Evolutionary conservation across 1,140 invertebrate genomes (phyloP), one percentile per base, ranked within the genome.

Genomic region (Drosophila ironensis): DNA sequence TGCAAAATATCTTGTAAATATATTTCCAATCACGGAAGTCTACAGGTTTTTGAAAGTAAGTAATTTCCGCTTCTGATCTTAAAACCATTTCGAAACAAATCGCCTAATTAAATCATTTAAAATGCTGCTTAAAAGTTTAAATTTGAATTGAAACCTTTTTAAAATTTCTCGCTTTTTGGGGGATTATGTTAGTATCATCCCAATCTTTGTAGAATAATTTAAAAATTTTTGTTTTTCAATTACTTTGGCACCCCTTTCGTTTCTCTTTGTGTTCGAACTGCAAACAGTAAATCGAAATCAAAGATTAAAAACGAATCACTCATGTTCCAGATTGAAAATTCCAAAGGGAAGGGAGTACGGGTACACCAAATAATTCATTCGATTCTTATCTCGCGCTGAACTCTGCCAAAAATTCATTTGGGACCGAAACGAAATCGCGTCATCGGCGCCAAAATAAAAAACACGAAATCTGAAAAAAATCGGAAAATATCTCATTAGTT

Each of bases 301-400:
- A 64, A 84, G 78, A 84, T 84, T 84, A 84, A 78, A 84, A 84
- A 84, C 78, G 60, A 86, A 84, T 84, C 80, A 84, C 47, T 84
- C 80, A 78, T 84, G 78, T 84, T 78, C 47, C 78, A 52, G 57
- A 75, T 61, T 52, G 61, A 70, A 37, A 27, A 41, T 73, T 41
- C n/a, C 17, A 28, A 33, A 37, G 9, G 25, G 0, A 1, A 8
- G 20, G 6, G 9, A 12, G 8, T 7, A 5, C 8, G 4, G 8
- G 25, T 5, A 22, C 11, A 22, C 25, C 27, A 35, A 25, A 35
- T 73, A 27, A 30, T 52, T 73, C 50, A 57, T 19, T 46, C 41
- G 74, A 78, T 78, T 56, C 70, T 69, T 69, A 80, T 78, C 74
- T 35, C n/a, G n/a, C n/a, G n/a, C 2, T 16, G 14, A 19, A 35